Percentiles rank a stretch among this genome's conserved stretches.
Evolutionary conservation across 2,888 invertebrate genomes (phyloP).

Genomic region (Beris morrisii): DNA sequence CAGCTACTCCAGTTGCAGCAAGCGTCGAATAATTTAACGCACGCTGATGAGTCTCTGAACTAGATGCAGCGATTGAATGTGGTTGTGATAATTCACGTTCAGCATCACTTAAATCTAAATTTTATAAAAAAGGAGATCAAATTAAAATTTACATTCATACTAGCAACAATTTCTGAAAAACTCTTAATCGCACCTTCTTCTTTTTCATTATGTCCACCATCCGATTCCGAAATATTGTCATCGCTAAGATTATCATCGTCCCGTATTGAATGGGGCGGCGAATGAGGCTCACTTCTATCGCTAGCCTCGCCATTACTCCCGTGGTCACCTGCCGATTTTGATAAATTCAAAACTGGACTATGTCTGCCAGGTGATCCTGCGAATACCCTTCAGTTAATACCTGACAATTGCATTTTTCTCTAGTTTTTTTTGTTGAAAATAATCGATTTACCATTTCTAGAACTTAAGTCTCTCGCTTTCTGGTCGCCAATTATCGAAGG

Average conservation of each 20-base stretch:
- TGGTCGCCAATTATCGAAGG: conserved; percentile 77
- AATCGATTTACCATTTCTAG: conserved; percentile 74
- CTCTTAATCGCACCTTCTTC: conserved; percentile 59
- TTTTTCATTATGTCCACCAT: conserved; percentile 76
- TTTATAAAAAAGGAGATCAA: not conserved
- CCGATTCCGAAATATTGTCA: conserved; percentile 84
- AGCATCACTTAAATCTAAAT: conserved; percentile 71
- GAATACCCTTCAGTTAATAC: not conserved
- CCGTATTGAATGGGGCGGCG: conserved; percentile 63
- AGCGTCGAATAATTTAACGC: conserved; percentile 82
- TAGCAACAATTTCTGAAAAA: not conserved
- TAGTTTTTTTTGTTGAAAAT: not conserved
- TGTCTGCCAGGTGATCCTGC: conserved; percentile 78
- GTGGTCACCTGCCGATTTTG: conserved; percentile 82
- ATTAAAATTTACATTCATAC: not conserved
- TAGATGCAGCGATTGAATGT: conserved; percentile 60
- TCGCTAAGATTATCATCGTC: conserved; percentile 81
- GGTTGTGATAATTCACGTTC: conserved; percentile 69
- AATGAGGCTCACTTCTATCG: conserved; percentile 64
- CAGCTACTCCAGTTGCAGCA: conserved; percentile 60
- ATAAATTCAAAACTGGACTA: conserved; percentile 89
- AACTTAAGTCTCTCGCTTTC: conserved; percentile 82
- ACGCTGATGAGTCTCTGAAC: conserved; percentile 59
- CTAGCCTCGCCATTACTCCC: conserved; percentile 64
- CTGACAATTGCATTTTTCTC: no score